phyloP scores from a whole-genome alignment of 2,113 vertebrate species.

The Notarius quadriscutis region DNA sequence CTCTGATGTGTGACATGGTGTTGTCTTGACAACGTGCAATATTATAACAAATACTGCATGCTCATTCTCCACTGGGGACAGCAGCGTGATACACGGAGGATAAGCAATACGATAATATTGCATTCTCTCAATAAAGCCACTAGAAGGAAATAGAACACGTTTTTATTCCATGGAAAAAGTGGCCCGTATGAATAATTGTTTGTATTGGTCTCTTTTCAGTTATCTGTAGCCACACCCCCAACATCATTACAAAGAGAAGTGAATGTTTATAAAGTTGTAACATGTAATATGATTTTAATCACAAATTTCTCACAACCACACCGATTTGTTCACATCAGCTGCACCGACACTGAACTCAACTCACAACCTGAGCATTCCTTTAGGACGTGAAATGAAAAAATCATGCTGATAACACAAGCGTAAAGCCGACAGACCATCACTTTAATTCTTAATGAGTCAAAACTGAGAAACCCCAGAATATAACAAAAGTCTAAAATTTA shows the following conservation, averaged over 20 bases:
- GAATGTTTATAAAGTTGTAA: not conserved
- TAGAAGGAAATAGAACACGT: too few species aligned
- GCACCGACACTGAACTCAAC: not conserved
- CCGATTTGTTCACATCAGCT: not conserved
- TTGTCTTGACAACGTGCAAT: too few species aligned
- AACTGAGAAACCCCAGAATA: not conserved
- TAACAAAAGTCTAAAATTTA: not conserved
- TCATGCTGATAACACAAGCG: too few species aligned
- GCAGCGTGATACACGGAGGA: too few species aligned
- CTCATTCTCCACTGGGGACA: too few species aligned
- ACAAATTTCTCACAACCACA: not conserved
- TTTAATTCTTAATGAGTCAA: not conserved
- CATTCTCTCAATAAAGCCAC: too few species aligned
- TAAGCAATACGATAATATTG: too few species aligned
- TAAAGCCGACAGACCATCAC: not conserved
- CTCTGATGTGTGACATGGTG: too few species aligned
- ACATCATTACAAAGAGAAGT: not conserved
- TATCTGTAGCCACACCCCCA: not conserved
- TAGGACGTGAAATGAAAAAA: too few species aligned
- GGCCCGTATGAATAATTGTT: not conserved
- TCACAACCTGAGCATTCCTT: not conserved
- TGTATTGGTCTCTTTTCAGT: not conserved
- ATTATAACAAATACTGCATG: too few species aligned
- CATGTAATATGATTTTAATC: not conserved
- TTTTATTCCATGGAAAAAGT: too few species aligned